Base-by-base conservation (phyloP, 1,140 invertebrate species). In the Theocolax elegans region DNA sequence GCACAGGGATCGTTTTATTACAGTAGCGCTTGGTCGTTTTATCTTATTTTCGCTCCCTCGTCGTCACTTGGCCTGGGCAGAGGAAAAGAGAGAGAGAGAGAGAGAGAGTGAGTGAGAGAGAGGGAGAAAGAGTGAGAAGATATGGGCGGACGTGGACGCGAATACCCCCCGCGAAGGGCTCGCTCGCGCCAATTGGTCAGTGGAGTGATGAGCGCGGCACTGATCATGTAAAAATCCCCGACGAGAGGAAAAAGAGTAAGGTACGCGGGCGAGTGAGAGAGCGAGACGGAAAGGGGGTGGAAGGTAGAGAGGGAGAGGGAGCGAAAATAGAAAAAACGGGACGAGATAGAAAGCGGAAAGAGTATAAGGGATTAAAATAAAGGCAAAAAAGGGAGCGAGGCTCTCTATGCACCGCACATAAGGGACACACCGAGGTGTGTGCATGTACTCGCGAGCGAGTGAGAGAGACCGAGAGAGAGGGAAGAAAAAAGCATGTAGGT, bases 281-380 rank as follows among this genome's bases (percentile, higher is more conserved):
- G n/a, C n/a, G n/a, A n/a, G n/a, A 35, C 4, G 10, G 4, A 35
- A 35, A 35, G 31, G 4, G 10, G 10, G 10, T 35, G 10, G 10
- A n/a, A 12, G 15, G 46, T 10, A 29, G 17, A 46, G 29, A 54
- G 49, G 48, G 29, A 4, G 4, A 35, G 31, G 10, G 31, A 35
- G 31, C 10, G 31, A 35, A 10, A 35, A 35, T 35, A 35, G 10
- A 35, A n/a, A 53, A 65, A 53, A 27, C 15, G 48, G 42, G 38
- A 23, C 35, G 40, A 58, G 51, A 71, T 27, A 64, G 68, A 53
- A 53, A n/a, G n/a, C n/a, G n/a, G n/a, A n/a, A 42, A 42, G 17
- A 27, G 63, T 46, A 42, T 48, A 67, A 51, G 67, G 66, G 62
- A 67, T 62, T 70, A 74, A 75, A 73, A 75, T 71, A 67, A 64